These are phyloP conservation scores for Diachrysia chrysitis DNA, from an alignment of 2,888 invertebrate genomes.

Conservation along the genomic window DNA sequence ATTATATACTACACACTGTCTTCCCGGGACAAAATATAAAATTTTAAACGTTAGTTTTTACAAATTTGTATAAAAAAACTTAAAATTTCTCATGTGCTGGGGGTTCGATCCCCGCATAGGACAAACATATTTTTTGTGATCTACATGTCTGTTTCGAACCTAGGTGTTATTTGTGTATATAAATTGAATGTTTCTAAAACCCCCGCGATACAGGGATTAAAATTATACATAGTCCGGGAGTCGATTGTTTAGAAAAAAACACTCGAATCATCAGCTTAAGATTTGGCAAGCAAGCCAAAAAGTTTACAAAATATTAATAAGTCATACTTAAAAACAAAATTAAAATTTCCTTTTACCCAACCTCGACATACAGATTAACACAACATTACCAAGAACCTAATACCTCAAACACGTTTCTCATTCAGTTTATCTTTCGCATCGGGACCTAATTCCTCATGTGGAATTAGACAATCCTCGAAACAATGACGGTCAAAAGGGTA, in stretches of 20 bases:
- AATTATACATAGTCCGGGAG: too few species aligned
- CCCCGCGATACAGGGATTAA: too few species aligned
- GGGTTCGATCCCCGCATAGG: too few species aligned
- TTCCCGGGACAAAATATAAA: too few species aligned
- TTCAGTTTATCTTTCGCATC: conserved; percentile 55
- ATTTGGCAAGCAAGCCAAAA: not conserved
- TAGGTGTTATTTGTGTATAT: too few species aligned
- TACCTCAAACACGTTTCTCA: conserved; percentile 60
- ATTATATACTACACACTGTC: too few species aligned
- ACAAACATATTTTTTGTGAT: too few species aligned
- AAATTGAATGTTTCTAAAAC: too few species aligned
- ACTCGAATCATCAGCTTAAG: conserved; percentile 9
- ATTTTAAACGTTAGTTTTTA: too few species aligned
- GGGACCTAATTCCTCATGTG: conserved; percentile 66
- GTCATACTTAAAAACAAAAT: not conserved
- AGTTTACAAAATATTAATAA: not conserved
- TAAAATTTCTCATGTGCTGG: too few species aligned
- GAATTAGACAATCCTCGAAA: conserved; percentile 63
- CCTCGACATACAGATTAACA: conserved; percentile 5
- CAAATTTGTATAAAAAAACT: too few species aligned
- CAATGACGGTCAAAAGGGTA: conserved; percentile 69
- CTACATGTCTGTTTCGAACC: too few species aligned
- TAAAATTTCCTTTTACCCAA: conserved; percentile 17
- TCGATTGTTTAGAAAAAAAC: conserved; percentile 9
- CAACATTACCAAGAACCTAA: conserved; percentile 45